Conservation (phyloP, 2,888 invertebrate genomes). For the Pyralis farinalis region DNA sequence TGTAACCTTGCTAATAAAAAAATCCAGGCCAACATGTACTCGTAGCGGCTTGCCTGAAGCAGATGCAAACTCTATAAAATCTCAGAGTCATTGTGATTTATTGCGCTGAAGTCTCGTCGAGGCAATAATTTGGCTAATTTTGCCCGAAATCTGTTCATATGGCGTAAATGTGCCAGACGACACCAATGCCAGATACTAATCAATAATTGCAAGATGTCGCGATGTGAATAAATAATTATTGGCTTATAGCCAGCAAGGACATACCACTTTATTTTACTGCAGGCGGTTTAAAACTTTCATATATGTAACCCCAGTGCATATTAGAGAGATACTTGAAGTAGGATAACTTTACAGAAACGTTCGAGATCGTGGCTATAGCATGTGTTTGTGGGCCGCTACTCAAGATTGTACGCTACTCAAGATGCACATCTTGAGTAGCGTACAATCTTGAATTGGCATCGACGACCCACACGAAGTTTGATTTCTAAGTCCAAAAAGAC, state of each 20-base stretch:
- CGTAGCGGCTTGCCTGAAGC: no score
- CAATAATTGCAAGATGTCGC: conserved; percentile 10
- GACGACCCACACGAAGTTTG: no score
- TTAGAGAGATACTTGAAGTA: no score
- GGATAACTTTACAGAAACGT: no score
- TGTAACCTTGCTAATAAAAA: conserved; percentile 6
- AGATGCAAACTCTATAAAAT: conserved; percentile 9
- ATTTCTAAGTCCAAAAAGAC: no score
- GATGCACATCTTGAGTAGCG: no score
- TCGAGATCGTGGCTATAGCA: no score
- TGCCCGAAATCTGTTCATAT: not conserved
- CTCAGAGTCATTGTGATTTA: conserved; percentile 13
- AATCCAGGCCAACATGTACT: not conserved
- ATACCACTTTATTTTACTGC: not conserved
- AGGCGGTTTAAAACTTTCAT: no score
- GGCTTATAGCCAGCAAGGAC: not conserved
- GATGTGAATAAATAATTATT: not conserved
- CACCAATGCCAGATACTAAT: conserved; percentile 12
- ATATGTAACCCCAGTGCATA: no score
- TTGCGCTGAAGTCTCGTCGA: conserved; percentile 10
- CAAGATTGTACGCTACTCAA: no score
- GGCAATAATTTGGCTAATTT: conserved; percentile 5
- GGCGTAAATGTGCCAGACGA: not conserved
- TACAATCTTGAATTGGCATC: no score
- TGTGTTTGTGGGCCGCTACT: no score